phyloP scores from a whole-genome alignment of 2,113 vertebrate species.

The Synodontis membranacea region DNA sequence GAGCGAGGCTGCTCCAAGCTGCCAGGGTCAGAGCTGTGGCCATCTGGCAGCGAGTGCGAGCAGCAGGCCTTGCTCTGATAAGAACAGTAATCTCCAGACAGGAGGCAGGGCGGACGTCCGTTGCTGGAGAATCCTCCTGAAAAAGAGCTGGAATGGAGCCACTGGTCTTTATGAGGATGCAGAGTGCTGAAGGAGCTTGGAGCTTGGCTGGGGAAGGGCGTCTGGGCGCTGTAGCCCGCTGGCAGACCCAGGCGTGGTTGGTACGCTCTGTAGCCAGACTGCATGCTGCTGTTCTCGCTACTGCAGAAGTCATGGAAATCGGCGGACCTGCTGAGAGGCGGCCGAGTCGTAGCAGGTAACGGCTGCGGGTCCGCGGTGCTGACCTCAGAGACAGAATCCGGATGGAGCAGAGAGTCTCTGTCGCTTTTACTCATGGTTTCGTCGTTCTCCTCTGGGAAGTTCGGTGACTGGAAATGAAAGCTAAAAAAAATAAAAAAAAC shows the following conservation, averaged over 20 bases:
- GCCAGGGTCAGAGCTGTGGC: slow-evolving; percentile 46
- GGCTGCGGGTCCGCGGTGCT: neutral
- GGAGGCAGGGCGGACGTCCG: slow-evolving; percentile 60
- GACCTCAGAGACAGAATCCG: neutral
- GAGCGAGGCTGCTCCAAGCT: slow-evolving; percentile 74
- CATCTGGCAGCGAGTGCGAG: slow-evolving; percentile 56
- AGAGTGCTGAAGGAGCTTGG: slow-evolving; percentile 49
- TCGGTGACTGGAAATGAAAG: slow-evolving; percentile 48
- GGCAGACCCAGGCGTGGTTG: slow-evolving; percentile 55
- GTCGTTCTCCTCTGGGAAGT: slow-evolving; percentile 74
- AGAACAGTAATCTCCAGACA: slow-evolving; percentile 55
- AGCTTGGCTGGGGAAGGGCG: slow-evolving; percentile 69
- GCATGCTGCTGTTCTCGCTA: slow-evolving; percentile 16
- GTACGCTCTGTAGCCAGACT: slow-evolving; percentile 53
- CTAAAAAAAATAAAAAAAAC: slow-evolving; percentile 26
- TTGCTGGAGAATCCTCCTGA: slow-evolving; percentile 52
- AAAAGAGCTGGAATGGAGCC: slow-evolving; percentile 58
- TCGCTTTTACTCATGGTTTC: slow-evolving; percentile 68
- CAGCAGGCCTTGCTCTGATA: slow-evolving; percentile 54
- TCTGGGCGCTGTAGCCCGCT: slow-evolving; percentile 59
- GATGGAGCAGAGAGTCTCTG: neutral
- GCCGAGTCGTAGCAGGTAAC: neutral
- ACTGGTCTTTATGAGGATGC: slow-evolving; percentile 35
- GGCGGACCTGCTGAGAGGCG: slow-evolving; percentile 9
- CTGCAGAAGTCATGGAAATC: slow-evolving; percentile 20